Evolutionary conservation across 1,140 invertebrate genomes (phyloP), one percentile per base, ranked within the genome.

Genomic region (Rhynchophorus ferrugineus): DNA sequence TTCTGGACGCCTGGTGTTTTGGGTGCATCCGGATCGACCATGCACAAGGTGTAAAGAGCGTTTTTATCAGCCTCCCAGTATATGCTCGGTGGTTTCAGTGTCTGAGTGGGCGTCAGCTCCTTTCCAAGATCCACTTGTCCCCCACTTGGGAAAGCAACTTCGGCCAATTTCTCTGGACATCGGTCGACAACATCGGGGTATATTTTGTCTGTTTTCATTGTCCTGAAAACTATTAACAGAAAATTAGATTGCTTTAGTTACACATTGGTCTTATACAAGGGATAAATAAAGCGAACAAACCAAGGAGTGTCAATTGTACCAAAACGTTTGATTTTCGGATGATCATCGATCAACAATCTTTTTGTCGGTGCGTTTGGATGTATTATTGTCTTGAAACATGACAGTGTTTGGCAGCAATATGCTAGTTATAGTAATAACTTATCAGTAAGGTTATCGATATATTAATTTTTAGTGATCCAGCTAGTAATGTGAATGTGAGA

Each of bases 1-100:
- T 80, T 85, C 42, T 77, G 84, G 0, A 82, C 86, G 17, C 85
- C 74, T 6, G 79, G 74, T 3, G 90, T 79, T 61, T 82, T 87
- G 5, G 91, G 91, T 8, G 90, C 89, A 77, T 95, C 91, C 3
- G 89, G 90, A 78, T 93, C 89, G 44, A 78, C 85, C 86, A 91
- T 83, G 50, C 83, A 81, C 0, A 95, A 69, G 3, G 86, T 89
- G 65, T 93, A 94, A 54, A 78, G 77, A n/a, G 70, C 60, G 52
- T 74, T 70, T 1, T 71, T 49, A 3, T 81, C 77, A 14, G 78
- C 80, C n/a, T 74, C 68, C 79, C 81, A 89, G 13, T 70, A 68
- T 3, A 89, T 75, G 1, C 61, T 73, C 1, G 84, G 83, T 43
- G 72, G 66, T 69, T 84, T 77, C 63, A 85, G 84, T 1, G 85